Conservation (phyloP, 2,113 vertebrate species). For the Gavia stellata region DNA sequence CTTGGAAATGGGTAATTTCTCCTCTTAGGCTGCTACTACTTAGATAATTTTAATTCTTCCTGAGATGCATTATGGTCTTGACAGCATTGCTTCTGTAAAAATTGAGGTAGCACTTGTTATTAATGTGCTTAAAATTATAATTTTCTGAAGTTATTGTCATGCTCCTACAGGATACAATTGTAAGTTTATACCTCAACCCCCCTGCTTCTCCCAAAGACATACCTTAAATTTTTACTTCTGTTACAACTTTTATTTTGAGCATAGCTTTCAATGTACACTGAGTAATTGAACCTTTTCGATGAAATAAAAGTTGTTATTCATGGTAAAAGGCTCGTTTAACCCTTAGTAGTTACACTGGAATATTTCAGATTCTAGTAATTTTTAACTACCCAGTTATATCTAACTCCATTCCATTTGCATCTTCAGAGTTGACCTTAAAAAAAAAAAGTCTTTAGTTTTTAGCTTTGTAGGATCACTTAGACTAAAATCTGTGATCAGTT, state of each 20-base stretch:
- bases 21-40: not conserved
- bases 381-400: not conserved
- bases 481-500: not conserved
- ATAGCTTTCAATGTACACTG: not conserved
- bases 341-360: not conserved
- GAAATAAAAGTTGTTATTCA: not conserved
- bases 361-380: not conserved
- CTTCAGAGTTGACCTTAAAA: not conserved
- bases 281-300: not conserved
- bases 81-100: not conserved
- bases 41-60: not conserved
- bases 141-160: not conserved
- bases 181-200: not conserved
- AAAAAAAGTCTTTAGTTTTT: not conserved
- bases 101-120: not conserved
- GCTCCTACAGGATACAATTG: not conserved
- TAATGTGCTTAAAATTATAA: not conserved
- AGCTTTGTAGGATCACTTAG: not conserved
- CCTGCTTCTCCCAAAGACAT: not conserved
- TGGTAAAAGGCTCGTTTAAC: not conserved
- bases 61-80: not conserved
- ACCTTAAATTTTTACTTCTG: not conserved
- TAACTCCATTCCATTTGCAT: not conserved
- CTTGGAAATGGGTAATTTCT: not conserved
- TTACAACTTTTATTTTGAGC: not conserved